A percentile compares a stretch with the other conserved stretches of the same genome.
Evolutionary conservation across 92 coral and sea anemone genomes (phyloP).

Genomic region (Siderastrea siderea): DNA sequence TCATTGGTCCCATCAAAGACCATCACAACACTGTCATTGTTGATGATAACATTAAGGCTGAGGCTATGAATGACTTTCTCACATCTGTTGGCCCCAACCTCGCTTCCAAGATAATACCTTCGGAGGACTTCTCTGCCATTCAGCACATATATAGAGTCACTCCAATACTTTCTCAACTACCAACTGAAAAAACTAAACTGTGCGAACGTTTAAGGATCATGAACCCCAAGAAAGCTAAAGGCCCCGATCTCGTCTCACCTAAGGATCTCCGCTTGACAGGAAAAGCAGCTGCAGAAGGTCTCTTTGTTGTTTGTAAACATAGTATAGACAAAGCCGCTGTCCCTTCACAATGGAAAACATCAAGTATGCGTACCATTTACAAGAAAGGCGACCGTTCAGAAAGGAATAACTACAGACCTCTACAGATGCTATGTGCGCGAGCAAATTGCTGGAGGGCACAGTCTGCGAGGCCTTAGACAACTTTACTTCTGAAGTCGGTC

Average conservation of each 20-base stretch:
- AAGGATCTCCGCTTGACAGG: constrained; percentile 60
- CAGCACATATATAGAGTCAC: constrained; percentile 23
- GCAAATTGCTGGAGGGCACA: constrained; percentile 63
- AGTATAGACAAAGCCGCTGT: constrained; percentile 50
- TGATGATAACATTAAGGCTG: constrained; percentile 45
- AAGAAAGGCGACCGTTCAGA: constrained; percentile 67
- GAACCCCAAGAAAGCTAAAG: constrained; percentile 65
- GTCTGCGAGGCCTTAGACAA: constrained; percentile 68
- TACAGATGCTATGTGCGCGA: constrained; percentile 66
- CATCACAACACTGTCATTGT: constrained; percentile 35
- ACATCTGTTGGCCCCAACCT: constrained; percentile 41
- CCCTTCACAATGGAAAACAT: constrained; percentile 67
- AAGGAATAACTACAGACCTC: constrained; percentile 68
- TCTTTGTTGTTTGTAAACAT: constrained; percentile 36
- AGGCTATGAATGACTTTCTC: constrained; percentile 62
- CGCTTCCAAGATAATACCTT: constrained; percentile 42
- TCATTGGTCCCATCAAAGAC: constrained; percentile 63
- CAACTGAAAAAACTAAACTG: constrained; percentile 30
- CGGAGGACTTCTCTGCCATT: neutral
- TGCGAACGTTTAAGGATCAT: constrained; percentile 32
- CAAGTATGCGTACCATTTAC: constrained; percentile 60
- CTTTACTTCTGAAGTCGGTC: constrained; percentile 38
- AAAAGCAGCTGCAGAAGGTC: constrained; percentile 36
- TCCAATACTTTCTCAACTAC: constrained; percentile 46
- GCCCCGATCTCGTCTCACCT: constrained; percentile 63